phyloP scores from a whole-genome alignment of 1,140 invertebrate genomes.

The Trachymyrmex septentrionalis region DNA sequence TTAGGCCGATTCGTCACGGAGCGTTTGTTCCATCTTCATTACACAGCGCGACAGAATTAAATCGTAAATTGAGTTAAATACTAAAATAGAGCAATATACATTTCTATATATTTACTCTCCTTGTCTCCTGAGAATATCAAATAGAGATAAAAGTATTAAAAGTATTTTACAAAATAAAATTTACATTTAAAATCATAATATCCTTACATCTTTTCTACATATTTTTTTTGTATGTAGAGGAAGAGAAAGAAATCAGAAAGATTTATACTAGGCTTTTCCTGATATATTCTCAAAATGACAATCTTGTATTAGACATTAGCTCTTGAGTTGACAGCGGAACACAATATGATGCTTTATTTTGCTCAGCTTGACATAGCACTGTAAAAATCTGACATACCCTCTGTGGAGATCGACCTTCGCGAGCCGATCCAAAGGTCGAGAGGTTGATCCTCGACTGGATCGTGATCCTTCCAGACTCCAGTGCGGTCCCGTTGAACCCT shows the following conservation, averaged over 20 bases:
- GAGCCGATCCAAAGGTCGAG: slow-evolving; percentile 63
- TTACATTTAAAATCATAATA: slow-evolving; percentile 7
- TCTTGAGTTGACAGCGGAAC: slow-evolving; percentile 5
- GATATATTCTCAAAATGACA: slow-evolving; percentile 14
- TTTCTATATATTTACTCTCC: neutral
- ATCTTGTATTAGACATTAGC: neutral
- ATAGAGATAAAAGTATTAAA: slow-evolving; percentile 3
- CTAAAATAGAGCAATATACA: slow-evolving; percentile 25
- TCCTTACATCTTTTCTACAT: neutral
- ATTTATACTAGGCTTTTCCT: neutral
- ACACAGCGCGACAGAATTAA: slow-evolving; percentile 62
- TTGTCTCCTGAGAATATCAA: no score
- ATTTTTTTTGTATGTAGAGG: neutral
- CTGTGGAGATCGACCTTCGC: slow-evolving; percentile 48
- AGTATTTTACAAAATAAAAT: slow-evolving; percentile 11
- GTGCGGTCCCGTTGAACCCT: slow-evolving; percentile 64
- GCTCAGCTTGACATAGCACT: neutral
- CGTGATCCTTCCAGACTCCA: slow-evolving; percentile 60
- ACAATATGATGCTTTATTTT: slow-evolving; percentile 8
- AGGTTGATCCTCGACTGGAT: slow-evolving; percentile 56
- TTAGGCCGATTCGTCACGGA: slow-evolving; percentile 35
- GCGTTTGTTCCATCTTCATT: slow-evolving; percentile 40
- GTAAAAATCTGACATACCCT: slow-evolving; percentile 37
- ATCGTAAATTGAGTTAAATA: slow-evolving; percentile 48
- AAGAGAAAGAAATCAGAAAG: neutral